Percentiles rank a stretch among this genome's conserved stretches.
These are phyloP conservation scores for Agrypnia vestita DNA, from an alignment of 1,140 invertebrate genomes.

Conservation along the genomic window DNA sequence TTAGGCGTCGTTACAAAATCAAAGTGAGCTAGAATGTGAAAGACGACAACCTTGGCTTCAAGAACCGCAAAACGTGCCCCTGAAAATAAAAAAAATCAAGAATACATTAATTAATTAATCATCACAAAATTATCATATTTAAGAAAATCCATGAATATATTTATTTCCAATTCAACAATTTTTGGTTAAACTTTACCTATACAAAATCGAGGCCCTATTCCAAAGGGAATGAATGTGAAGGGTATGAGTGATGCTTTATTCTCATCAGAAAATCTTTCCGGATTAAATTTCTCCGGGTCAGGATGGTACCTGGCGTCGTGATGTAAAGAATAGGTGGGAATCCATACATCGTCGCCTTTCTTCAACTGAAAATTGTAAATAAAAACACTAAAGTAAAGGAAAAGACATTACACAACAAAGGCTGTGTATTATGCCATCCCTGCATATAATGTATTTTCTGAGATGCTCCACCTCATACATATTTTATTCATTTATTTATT, in stretches of 20 bases:
- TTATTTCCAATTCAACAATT: neutral
- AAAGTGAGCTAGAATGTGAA: conserved; percentile 63
- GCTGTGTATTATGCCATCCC: too few relatives aligned
- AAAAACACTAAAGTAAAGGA: too few relatives aligned
- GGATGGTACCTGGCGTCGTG: conserved; percentile 73
- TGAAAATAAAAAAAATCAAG: conserved; percentile 48
- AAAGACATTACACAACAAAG: too few relatives aligned
- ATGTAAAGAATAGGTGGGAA: conserved; percentile 64
- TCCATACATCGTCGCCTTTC: conserved; percentile 60
- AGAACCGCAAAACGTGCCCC: conserved; percentile 65
- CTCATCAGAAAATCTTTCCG: conserved; percentile 67
- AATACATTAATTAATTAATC: neutral
- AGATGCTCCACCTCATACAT: too few relatives aligned
- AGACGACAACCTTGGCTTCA: conserved; percentile 65
- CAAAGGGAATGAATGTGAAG: conserved; percentile 66
- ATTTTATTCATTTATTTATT: too few relatives aligned
- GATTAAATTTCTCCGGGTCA: conserved; percentile 73
- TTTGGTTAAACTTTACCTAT: conserved; percentile 65
- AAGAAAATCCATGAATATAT: neutral
- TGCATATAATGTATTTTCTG: too few relatives aligned
- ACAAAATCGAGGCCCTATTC: conserved; percentile 69
- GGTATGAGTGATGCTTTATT: conserved; percentile 62
- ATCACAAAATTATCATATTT: too few relatives aligned
- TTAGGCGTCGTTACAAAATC: conserved; percentile 59
- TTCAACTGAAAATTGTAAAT: conserved; percentile 58